Conservation (phyloP, 2,113 vertebrate species). For the Corydoras sp. region DNA sequence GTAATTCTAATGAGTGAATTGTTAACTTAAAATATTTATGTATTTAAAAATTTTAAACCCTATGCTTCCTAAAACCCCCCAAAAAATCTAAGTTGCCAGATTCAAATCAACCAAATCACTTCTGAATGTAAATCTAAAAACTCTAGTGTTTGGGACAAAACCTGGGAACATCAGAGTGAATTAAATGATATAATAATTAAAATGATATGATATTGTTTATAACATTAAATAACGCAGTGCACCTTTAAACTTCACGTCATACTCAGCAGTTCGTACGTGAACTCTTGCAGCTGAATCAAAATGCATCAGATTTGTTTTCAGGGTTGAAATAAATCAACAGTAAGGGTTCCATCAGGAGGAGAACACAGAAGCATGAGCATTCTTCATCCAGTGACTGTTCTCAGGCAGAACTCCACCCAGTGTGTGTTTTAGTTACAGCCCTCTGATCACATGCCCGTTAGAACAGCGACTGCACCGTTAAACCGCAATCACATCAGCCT, state of each 20-base stretch:
- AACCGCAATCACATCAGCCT: not conserved
- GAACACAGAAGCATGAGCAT: constrained; percentile 66
- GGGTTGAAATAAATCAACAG: constrained; percentile 12
- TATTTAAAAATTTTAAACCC: too few species aligned
- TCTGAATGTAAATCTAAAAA: too few species aligned
- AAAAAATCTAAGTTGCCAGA: too few species aligned
- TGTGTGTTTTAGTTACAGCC: constrained; percentile 63
- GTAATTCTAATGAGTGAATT: too few species aligned
- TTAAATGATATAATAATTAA: too few species aligned
- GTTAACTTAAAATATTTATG: too few species aligned
- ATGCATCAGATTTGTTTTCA: not conserved
- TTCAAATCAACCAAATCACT: too few species aligned
- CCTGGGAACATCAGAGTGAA: too few species aligned
- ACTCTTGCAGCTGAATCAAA: constrained; percentile 5
- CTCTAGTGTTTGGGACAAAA: too few species aligned
- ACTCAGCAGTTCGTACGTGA: constrained; percentile 1
- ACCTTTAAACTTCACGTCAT: not conserved
- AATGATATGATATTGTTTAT: not conserved
- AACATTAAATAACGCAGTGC: not conserved
- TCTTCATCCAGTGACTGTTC: constrained; percentile 70
- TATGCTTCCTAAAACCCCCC: too few species aligned
- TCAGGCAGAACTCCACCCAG: constrained; percentile 58
- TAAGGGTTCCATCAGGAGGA: constrained; percentile 51
- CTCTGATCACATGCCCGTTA: constrained; percentile 63
- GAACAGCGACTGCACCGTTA: constrained; percentile 14